Percentiles rank a stretch among this genome's conserved stretches.
Conservation (phyloP, 2,888 invertebrate genomes). For the Galeopsomyia nigrocyanea region DNA sequence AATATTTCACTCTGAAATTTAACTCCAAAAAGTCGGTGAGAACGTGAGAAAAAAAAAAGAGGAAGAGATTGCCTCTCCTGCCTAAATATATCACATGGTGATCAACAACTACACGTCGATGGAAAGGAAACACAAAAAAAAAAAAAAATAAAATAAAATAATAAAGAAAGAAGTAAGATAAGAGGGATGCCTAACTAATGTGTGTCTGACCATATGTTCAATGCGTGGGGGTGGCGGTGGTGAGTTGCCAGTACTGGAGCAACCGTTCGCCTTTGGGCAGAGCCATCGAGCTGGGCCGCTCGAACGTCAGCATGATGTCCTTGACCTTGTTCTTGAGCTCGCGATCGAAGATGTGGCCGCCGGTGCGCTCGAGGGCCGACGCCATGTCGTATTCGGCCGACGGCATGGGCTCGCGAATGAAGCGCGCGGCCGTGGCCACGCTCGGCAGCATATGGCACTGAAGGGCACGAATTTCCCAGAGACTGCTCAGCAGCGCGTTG, state of each 20-base stretch:
- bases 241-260: constrained; percentile 76
- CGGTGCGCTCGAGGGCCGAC: constrained; percentile 76
- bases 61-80: too few species aligned
- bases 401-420: constrained; percentile 78
- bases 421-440: constrained; percentile 80
- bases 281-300: constrained; percentile 77
- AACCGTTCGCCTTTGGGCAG: constrained; percentile 76
- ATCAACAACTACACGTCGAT: too few species aligned
- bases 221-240: constrained; percentile 8
- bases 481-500: constrained; percentile 87
- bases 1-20: too few species aligned
- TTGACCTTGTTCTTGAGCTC: constrained; percentile 83
- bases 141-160: too few species aligned
- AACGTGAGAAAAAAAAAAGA: too few species aligned
- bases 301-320: constrained; percentile 82
- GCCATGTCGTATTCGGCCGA: constrained; percentile 79
- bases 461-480: constrained; percentile 92
- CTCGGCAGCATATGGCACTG: constrained; percentile 81
- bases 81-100: too few species aligned
- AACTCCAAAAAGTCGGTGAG: too few species aligned
- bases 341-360: constrained; percentile 81
- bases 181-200: too few species aligned
- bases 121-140: too few species aligned
- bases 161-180: too few species aligned
- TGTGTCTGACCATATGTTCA: too few species aligned